Base-by-base conservation (phyloP, 2,888 invertebrate species). In the Drosophila lacicola region DNA sequence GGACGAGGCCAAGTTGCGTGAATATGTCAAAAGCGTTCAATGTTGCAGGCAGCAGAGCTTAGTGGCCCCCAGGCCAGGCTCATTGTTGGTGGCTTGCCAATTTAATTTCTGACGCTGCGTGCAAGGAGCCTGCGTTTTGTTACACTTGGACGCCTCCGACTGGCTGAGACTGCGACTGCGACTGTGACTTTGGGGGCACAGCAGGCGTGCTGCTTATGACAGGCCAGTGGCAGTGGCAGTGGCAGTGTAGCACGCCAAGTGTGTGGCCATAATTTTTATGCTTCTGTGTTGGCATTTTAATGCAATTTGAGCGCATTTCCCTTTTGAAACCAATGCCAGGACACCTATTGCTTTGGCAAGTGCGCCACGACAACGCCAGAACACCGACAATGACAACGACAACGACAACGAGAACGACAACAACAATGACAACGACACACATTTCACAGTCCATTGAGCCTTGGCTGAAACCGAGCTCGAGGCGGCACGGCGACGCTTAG, bases 91-190 rank as follows among this genome's bases (percentile, higher is more conserved):
- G 77, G 65, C 64, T 76, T 91, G 91, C 91, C 91, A 91, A 91
- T 90, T 91, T 90, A 90, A 91, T 91, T 90, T 87, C 83, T 80
- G 77, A 82, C 78, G 78, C 90, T 89, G 90, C 89, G 79, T 89
- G 90, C 79, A 61, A 77, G 84, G 71, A 72, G 81, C 78, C 82
- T 71, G 68, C 82, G 80, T 72, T 86, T 88, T 78, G 84, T 86
- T 88, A 82, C 89, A 86, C 86, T 88, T 90, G 82, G 90, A 90
- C 89, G 90, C 89, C 89, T 89, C 61, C 82, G 79, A 86, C 72
- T 71, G 75, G 68, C 71, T 74, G 54, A 50, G 45, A 42, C 47
- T 65, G 14, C 45, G 58, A 41, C 57, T 56, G 25, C 34, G 29
- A 56, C 57, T 56, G 25, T 29, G 29, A 56, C 41, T 60, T 34